Conservation (phyloP, 2,797 vertebrate genomes). For the Melanotaenia pygmaea region DNA sequence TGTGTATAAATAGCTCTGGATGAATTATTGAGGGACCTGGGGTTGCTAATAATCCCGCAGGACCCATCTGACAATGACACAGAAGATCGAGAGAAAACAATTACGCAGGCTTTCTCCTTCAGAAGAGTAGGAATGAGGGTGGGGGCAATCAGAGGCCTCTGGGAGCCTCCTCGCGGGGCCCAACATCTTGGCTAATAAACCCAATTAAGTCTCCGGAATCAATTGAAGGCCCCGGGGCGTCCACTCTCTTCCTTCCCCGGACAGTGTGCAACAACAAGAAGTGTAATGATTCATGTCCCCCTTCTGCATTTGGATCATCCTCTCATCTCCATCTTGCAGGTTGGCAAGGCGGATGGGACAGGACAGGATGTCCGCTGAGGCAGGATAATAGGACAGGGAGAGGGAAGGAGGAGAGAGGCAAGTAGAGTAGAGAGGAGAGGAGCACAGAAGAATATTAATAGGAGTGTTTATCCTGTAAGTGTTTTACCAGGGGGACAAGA, state of each 20-base stretch:
- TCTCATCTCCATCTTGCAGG: constrained; percentile 75
- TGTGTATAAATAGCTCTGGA: constrained; percentile 88
- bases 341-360: constrained; percentile 72
- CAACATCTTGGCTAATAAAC: constrained; percentile 86
- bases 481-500: constrained; percentile 68
- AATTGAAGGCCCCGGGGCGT: constrained; percentile 78
- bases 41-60: constrained; percentile 87
- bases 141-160: constrained; percentile 57
- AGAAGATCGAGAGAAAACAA: constrained; percentile 87
- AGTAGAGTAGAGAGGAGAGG: constrained; percentile 62
- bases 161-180: constrained; percentile 77
- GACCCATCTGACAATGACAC: constrained; percentile 87
- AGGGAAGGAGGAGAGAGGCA: constrained; percentile 65
- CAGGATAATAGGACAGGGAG: constrained; percentile 76
- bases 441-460: constrained; percentile 83
- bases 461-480: constrained; percentile 77
- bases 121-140: constrained; percentile 68
- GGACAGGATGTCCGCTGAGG: constrained; percentile 78
- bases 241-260: constrained; percentile 74
- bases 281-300: constrained; percentile 83
- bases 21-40: constrained; percentile 87
- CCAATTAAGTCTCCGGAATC: constrained; percentile 85
- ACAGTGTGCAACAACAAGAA: constrained; percentile 76
- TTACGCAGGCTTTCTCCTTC: constrained; percentile 83
- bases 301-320: constrained; percentile 71